phyloP scores from a whole-genome alignment of 2,113 vertebrate genomes.

The Gopherus flavomarginatus region DNA sequence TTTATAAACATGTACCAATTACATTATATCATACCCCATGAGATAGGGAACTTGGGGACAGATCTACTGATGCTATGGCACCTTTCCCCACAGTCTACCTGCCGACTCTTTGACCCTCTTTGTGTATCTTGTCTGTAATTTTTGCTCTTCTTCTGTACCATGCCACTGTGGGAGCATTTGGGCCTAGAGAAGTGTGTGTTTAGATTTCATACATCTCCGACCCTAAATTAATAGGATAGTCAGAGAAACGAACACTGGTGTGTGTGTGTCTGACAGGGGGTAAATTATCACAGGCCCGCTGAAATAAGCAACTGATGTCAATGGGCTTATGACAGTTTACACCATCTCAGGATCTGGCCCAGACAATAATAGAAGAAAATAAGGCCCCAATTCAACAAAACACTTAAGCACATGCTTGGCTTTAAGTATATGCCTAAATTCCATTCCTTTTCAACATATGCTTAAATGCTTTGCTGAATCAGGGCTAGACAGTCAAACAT shows the following conservation, averaged over 20 bases:
- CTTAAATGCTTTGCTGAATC: background rate
- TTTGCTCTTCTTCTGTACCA: background rate
- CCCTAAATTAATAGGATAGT: background rate
- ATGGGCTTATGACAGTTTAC: background rate
- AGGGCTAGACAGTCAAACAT: background rate
- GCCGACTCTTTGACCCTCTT: background rate
- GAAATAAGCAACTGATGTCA: background rate
- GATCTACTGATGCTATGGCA: background rate
- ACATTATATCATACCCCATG: background rate
- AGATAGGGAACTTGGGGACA: background rate
- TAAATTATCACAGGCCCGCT: background rate
- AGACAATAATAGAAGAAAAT: background rate
- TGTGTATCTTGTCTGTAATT: background rate
- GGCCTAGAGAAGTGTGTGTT: background rate
- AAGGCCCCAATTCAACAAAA: too few species aligned
- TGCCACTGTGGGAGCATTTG: rapidly evolving
- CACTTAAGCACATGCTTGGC: background rate
- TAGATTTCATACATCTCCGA: background rate
- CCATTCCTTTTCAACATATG: background rate
- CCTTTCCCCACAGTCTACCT: background rate
- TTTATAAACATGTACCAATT: background rate
- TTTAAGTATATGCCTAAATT: background rate
- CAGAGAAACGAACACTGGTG: background rate
- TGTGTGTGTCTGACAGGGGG: background rate
- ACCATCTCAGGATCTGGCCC: background rate